phyloP scores from a whole-genome alignment of 1,140 invertebrate species.

The Bombus superbus region DNA sequence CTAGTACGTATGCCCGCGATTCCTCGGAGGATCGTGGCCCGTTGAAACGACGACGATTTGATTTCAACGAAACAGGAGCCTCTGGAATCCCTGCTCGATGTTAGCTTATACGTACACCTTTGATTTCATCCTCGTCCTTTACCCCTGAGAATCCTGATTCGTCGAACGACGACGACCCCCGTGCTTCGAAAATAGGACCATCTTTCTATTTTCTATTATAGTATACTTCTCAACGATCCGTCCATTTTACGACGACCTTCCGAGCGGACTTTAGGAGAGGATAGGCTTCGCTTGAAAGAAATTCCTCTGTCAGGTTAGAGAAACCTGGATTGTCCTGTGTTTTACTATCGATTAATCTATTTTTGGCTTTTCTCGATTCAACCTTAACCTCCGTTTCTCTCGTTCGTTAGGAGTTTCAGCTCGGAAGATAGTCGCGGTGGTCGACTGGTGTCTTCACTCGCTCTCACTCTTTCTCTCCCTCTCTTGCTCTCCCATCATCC shows the following conservation, averaged over 20 bases:
- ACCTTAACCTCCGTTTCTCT: neutral
- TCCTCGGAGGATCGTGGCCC: constrained; percentile 27
- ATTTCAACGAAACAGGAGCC: constrained; percentile 49
- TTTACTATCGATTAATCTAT: neutral
- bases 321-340: neutral
- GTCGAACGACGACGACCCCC: constrained; percentile 16
- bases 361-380: neutral
- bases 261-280: constrained; percentile 22
- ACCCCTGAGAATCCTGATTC: neutral
- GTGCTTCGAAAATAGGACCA: neutral
- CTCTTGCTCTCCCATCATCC: constrained; percentile 49
- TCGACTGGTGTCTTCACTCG: constrained; percentile 57
- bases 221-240: constrained; percentile 19
- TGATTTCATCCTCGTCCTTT: neutral
- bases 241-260: constrained; percentile 48
- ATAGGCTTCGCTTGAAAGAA: constrained; percentile 21
- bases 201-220: neutral
- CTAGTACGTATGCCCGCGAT: neutral
- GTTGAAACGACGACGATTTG: constrained; percentile 66
- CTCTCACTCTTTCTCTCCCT: constrained; percentile 64
- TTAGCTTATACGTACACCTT: constrained; percentile 19
- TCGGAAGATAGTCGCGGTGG: constrained; percentile 59
- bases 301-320: neutral
- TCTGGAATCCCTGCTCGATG: constrained; percentile 17
- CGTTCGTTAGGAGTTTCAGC: constrained; percentile 10